Evolutionary conservation across 2,888 invertebrate genomes (phyloP).

Genomic region (Luffia ferchaultella): DNA sequence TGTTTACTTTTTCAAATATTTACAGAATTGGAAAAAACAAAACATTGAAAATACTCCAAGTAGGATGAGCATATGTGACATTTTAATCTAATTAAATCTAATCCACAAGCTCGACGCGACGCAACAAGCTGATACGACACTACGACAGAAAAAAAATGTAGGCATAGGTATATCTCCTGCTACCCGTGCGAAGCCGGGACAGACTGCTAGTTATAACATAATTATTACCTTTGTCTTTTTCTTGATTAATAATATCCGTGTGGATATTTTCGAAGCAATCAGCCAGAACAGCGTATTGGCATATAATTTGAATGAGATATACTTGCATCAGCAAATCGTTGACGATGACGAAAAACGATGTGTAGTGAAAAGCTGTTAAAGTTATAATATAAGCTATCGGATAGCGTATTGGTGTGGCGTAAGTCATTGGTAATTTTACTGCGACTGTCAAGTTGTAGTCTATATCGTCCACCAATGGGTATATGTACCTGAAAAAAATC

Average conservation of each 20-base stretch:
- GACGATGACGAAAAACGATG: conserved; percentile 40
- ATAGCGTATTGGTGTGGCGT: conserved; percentile 25
- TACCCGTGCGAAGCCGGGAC: too few relatives aligned
- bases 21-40: too few relatives aligned
- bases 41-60: too few relatives aligned
- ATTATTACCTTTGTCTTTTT: background rate
- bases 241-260: conserved; percentile 20
- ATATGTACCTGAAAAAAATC: conserved; percentile 28
- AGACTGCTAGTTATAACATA: too few relatives aligned
- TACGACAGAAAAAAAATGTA: too few relatives aligned
- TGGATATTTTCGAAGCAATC: conserved; percentile 41
- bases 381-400: conserved; percentile 26
- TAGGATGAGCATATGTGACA: too few relatives aligned
- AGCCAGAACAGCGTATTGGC: conserved; percentile 35
- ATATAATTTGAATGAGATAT: conserved; percentile 39
- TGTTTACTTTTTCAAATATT: too few relatives aligned
- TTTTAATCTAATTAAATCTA: too few relatives aligned
- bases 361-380: conserved; percentile 28
- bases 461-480: conserved; percentile 37
- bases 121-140: too few relatives aligned
- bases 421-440: conserved; percentile 31
- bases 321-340: conserved; percentile 41
- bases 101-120: too few relatives aligned
- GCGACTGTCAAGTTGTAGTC: conserved; percentile 41
- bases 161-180: too few relatives aligned